phyloP scores from a whole-genome alignment of 53 echinoderm and acorn worm genomes.

The Echinometra lucunter region DNA sequence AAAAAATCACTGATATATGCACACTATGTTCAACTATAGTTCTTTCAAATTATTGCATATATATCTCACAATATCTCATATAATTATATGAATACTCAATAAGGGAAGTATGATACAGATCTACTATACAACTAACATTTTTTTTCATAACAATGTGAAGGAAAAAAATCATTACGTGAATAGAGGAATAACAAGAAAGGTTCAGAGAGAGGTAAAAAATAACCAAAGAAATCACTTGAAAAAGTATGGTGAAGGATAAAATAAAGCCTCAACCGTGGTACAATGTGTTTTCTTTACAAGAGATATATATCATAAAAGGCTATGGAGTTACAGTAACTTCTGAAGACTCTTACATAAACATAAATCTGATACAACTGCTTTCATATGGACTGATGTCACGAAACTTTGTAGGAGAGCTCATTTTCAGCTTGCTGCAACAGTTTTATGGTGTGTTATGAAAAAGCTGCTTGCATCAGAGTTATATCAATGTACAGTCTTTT shows the following conservation, averaged over 20 bases:
- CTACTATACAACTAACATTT: conserved; percentile 7
- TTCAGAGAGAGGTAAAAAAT: neutral
- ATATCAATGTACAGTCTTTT: neutral
- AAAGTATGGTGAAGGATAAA: neutral
- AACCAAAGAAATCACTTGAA: neutral
- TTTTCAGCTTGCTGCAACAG: neutral
- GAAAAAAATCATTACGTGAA: neutral
- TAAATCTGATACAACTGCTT: conserved; percentile 18
- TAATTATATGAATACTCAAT: neutral
- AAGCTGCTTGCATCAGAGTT: neutral
- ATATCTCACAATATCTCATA: conserved; percentile 56
- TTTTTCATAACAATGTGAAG: neutral
- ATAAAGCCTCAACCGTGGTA: neutral
- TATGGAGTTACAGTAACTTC: neutral
- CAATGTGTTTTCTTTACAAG: neutral
- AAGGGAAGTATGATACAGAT: conserved; percentile 32
- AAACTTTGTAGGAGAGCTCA: neutral
- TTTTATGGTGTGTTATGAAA: neutral
- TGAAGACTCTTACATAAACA: neutral
- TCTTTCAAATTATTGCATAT: conserved; percentile 42
- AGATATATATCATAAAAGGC: neutral
- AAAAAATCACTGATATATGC: conserved; percentile 20
- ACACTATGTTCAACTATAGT: neutral
- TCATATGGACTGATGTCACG: neutral
- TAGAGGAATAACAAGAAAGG: neutral